Evolutionary conservation across 2,113 vertebrate genomes (phyloP), one percentile per base, ranked within the genome.

Genomic region (Steatornis caripensis): DNA sequence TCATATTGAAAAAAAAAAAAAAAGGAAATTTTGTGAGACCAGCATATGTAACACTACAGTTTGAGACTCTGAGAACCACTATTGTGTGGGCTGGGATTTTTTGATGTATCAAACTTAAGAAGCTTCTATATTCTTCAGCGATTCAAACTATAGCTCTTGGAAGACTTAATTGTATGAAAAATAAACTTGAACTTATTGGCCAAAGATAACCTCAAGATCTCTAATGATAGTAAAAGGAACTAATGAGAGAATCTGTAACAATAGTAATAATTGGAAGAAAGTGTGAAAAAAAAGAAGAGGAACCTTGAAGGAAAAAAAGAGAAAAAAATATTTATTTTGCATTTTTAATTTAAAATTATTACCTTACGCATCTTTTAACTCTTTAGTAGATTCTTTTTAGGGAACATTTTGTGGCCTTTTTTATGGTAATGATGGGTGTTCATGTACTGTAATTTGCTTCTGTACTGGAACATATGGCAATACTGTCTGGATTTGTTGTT

Each of bases 401-500:
- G 55, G 54, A 96, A 80, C 48, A 71, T 95, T 95, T 90, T 96
- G 51, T 41, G 75, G 66, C 10, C 12, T 90, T 93, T 93, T 90
- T 81, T 61, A 26, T 43, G 34, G 39, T 84, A 83, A 72, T 87
- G 82, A 92, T 96, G 55, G 58, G 51, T 90, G 70, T 94, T 96
- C 96, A 94, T 76, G 55, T 85, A 89, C 81, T 88, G 17, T 88
- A 86, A 93, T 89, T 71, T 85, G 32, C 62, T 95, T 79, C 90
- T 91, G 10, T 74, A 66, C 80, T 93, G 53, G 68, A 97, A 77
- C 97, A 97, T 96, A 97, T 94, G 95, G 95, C 80, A 74, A 37
- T n/a, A 53, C 32, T 90, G 39, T 84, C 84, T 94, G 80, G 29
- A 68, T 96, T 95, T 87, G 79, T 85, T 93, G 78, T 91, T 96